Evolutionary conservation across 2,113 vertebrate genomes (phyloP).

Genomic region (Solea solea): DNA sequence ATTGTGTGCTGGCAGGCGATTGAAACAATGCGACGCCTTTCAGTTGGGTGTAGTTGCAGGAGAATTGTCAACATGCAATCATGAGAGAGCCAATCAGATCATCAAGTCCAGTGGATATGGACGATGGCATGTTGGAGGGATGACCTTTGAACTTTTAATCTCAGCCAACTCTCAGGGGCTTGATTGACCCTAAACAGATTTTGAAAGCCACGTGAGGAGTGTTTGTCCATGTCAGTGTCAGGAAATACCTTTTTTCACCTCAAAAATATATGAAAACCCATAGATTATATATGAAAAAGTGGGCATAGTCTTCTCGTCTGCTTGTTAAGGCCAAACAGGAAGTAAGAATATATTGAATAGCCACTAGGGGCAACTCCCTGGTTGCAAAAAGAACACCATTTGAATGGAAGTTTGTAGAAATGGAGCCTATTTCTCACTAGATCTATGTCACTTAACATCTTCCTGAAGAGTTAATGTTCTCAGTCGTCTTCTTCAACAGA

Average conservation of each 20-base stretch:
- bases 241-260: slow-evolving; percentile 45
- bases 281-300: too few species aligned
- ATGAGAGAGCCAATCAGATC: slow-evolving; percentile 10
- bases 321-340: too few species aligned
- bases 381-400: background rate
- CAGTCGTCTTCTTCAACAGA: too few species aligned
- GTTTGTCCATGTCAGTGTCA: slow-evolving; percentile 15
- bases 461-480: too few species aligned
- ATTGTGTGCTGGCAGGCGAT: slow-evolving; percentile 11
- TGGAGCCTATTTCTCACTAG: too few species aligned
- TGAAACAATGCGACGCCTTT: slow-evolving; percentile 24
- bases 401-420: too few species aligned
- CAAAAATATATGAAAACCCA: background rate
- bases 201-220: background rate
- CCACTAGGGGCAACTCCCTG: too few species aligned
- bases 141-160: slow-evolving; percentile 53
- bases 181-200: background rate
- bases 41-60: slow-evolving; percentile 14
- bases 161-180: slow-evolving; percentile 21
- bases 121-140: background rate
- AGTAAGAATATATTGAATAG: too few species aligned
- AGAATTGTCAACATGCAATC: slow-evolving; percentile 5
- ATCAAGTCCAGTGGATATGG: background rate
- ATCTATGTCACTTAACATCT: too few species aligned
- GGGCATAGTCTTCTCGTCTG: too few species aligned